Conservation (phyloP, 2,888 invertebrate species). For the Cremastobaeus sp. region DNA sequence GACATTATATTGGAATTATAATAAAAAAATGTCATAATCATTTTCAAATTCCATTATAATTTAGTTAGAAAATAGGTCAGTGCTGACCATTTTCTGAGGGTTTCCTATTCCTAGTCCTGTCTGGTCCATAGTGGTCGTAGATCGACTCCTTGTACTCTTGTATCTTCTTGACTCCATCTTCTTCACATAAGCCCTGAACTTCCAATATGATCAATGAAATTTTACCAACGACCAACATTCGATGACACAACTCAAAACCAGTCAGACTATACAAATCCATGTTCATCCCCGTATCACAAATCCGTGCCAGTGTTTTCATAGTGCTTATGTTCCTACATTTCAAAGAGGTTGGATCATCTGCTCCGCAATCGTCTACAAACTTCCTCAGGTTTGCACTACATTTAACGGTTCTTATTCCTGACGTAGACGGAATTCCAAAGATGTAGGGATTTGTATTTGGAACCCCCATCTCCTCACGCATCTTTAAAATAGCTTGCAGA, state of each 20-base stretch:
- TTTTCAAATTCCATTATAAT: too few relatives aligned
- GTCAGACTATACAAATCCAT: too few relatives aligned
- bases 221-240: background rate
- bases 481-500: background rate
- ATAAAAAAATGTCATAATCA: too few relatives aligned
- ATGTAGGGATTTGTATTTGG: background rate
- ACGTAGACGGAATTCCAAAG: background rate
- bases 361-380: background rate
- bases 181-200: background rate
- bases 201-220: constrained; percentile 3
- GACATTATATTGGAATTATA: too few relatives aligned
- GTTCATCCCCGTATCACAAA: too few relatives aligned
- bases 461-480: background rate
- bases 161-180: background rate
- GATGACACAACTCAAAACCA: background rate
- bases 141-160: too few relatives aligned
- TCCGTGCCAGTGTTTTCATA: too few relatives aligned
- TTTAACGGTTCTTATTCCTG: background rate
- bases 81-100: background rate
- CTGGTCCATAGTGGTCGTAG: too few relatives aligned
- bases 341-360: background rate
- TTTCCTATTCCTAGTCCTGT: too few relatives aligned
- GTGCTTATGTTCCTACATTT: background rate
- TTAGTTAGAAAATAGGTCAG: too few relatives aligned
- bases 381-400: background rate